Evolutionary conservation across 30 jellyfish, hydroid and myxozoan genomes (phyloP).

Genomic region (Calvadosia cruxmelitensis): DNA sequence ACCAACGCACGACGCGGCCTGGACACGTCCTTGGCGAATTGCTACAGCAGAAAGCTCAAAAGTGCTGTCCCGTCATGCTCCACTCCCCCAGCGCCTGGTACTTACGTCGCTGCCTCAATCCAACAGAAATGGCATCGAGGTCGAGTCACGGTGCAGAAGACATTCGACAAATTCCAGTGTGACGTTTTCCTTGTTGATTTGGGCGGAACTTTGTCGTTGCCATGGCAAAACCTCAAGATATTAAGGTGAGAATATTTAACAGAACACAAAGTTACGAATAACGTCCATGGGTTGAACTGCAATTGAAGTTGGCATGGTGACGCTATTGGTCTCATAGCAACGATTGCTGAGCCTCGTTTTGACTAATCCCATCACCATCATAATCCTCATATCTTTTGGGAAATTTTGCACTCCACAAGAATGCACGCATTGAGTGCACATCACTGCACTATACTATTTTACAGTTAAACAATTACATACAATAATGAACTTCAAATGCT

Average conservation of each 20-base stretch:
- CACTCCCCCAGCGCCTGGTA: conserved; percentile 10
- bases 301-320: no score
- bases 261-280: no score
- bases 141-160: conserved; percentile 13
- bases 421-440: no score
- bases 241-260: conserved; percentile 32
- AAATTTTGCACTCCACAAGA: no score
- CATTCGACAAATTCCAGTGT: conserved; percentile 4
- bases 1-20: neutral
- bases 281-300: no score
- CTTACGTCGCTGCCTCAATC: conserved; percentile 31
- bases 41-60: conserved; percentile 10
- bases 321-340: no score
- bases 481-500: no score
- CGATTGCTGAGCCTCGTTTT: no score
- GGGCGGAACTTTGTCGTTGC: conserved; percentile 16
- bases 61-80: conserved; percentile 16
- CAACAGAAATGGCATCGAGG: conserved; percentile 28
- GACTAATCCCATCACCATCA: no score
- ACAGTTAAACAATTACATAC: no score
- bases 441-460: no score
- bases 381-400: no score
- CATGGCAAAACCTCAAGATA: conserved; percentile 13
- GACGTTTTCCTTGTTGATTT: conserved; percentile 35
- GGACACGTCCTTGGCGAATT: neutral